Conservation (phyloP, 1,140 invertebrate species). For the Drosophila subobscura region DNA sequence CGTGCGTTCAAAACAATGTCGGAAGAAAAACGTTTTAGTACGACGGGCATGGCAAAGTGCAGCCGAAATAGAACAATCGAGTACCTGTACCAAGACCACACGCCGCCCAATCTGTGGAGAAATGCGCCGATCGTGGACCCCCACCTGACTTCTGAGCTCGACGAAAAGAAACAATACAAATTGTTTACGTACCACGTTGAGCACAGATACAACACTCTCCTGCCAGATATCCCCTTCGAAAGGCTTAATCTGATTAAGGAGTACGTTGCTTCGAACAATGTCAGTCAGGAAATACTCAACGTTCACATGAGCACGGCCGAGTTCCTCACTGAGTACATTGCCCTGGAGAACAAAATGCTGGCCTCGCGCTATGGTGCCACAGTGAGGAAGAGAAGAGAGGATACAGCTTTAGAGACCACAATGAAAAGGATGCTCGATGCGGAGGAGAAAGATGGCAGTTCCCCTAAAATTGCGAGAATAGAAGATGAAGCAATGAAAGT, state of each 20-base stretch:
- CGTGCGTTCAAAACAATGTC: slow-evolving; percentile 62
- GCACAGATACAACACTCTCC: slow-evolving; percentile 76
- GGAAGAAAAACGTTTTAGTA: slow-evolving; percentile 62
- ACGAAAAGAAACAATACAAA: slow-evolving; percentile 79
- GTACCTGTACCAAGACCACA: slow-evolving; percentile 69
- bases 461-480: slow-evolving; percentile 9
- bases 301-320: slow-evolving; percentile 57
- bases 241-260: slow-evolving; percentile 76
- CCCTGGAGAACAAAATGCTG: slow-evolving; percentile 71
- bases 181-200: slow-evolving; percentile 76
- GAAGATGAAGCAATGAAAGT: neutral
- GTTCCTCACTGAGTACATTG: slow-evolving; percentile 67
- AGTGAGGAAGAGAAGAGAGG: slow-evolving; percentile 3
- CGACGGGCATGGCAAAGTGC: slow-evolving; percentile 45
- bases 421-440: slow-evolving; percentile 21
- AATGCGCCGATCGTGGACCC: slow-evolving; percentile 67
- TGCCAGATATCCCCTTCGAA: slow-evolving; percentile 75
- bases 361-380: slow-evolving; percentile 62
- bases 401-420: no score
- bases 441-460: neutral
- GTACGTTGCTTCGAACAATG: slow-evolving; percentile 60
- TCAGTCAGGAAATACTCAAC: slow-evolving; percentile 40
- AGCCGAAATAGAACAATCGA: slow-evolving; percentile 51
- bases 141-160: slow-evolving; percentile 64
- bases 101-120: slow-evolving; percentile 63